These are phyloP conservation scores for Manis javanica DNA, from an alignment of 2,797 vertebrate genomes.

Conservation along the genomic window DNA sequence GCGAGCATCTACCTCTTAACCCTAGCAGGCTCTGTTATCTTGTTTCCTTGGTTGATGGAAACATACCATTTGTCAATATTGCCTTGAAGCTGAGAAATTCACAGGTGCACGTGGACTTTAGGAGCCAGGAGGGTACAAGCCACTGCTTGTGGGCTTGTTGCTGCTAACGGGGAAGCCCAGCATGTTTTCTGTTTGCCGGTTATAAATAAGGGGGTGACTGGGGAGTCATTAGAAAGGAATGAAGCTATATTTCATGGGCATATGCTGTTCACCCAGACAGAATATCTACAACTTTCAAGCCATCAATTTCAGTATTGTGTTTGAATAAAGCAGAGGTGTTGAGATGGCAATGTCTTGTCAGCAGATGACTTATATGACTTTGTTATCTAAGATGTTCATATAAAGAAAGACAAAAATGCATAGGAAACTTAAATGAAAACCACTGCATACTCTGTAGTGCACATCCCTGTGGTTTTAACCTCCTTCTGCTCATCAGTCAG, in stretches of 20 bases:
- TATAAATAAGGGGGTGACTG: neutral
- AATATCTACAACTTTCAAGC: neutral
- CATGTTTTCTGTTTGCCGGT: conserved; percentile 46
- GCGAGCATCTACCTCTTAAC: neutral
- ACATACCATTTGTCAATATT: conserved; percentile 52
- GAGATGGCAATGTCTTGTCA: neutral
- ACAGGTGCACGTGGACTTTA: conserved; percentile 48
- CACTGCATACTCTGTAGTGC: neutral
- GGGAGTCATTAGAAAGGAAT: neutral
- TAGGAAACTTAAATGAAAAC: neutral
- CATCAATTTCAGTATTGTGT: neutral
- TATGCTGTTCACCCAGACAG: neutral
- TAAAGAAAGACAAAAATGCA: neutral
- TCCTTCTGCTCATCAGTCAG: neutral
- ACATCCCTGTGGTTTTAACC: neutral
- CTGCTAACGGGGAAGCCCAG: conserved; percentile 15
- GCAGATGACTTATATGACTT: neutral
- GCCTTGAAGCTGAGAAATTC: conserved; percentile 55
- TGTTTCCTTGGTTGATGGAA: conserved; percentile 64
- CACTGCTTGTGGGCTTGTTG: conserved; percentile 13
- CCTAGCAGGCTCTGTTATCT: conserved; percentile 48
- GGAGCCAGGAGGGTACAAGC: conserved; percentile 48
- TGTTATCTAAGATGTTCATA: neutral
- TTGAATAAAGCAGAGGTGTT: neutral
- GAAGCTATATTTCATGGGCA: conserved; percentile 14